Base-by-base conservation (phyloP, 2,888 invertebrate genomes). In the Eilema sororculum region DNA sequence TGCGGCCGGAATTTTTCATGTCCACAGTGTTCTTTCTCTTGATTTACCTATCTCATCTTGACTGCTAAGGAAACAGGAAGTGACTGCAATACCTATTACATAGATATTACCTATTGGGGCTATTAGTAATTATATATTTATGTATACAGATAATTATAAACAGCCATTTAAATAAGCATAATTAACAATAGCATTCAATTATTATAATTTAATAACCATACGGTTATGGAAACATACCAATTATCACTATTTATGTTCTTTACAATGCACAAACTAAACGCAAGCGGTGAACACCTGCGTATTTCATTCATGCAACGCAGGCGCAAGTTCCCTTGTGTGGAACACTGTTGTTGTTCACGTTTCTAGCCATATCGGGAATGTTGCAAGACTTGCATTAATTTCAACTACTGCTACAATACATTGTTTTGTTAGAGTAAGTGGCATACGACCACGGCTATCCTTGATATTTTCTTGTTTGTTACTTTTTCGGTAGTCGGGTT, bases 241-340 rank as follows among this genome's bases (percentile, higher is more conserved):
- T 65, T 8, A 30, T 58, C 58, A 58, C 9, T 60, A 8, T n/a
- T 16, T 13, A 37, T 66, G 16, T 12, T 5, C 13, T 41, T 33
- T 33, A 30, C 9, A 61, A 16, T 24, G 28, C 30, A 24, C n/a
- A 60, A 28, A 46, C 25, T 63, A 61, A 52, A 6, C 37, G 24
- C 30, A 22, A n/a, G 25, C 6, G 16, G 3, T 3, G 22, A 28
- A 73, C 91, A 91, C 91, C 91, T 91, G 91, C 86, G 85, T 88
- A 90, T 90, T 86, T 81, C 85, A 89, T 88, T 87, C 88, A 89
- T 87, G 83, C 83, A 83, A 73, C 37, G 68, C 24, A n/a, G 20
- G 52, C 67, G 22, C 80, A 66, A 75, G 74, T 74, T 79, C 64
- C 87, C 87, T 82, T 86, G 69, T 87, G 77, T 64, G 83, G 85